Evolutionary conservation across 2,113 vertebrate genomes (phyloP), one percentile per base, ranked within the genome.

Genomic region (Rhinolophus sinicus): DNA sequence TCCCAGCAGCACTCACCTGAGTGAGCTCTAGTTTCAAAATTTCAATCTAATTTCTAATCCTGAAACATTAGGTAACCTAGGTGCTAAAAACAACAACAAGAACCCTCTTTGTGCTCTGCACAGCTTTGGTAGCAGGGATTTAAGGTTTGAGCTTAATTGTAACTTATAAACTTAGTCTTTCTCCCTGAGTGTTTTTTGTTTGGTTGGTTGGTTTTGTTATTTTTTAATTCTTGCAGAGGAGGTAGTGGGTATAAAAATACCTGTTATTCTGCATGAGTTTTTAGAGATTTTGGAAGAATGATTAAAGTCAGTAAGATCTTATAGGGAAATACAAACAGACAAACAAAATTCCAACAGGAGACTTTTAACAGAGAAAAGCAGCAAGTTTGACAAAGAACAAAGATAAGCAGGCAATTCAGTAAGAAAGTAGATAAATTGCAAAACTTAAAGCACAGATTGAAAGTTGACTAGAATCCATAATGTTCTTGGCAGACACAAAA

Each of bases 1-100:
- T 76, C 30, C 19, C 33, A 93, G 44, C 28, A 72, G 28, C 1
- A 18, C 2, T 78, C 38, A 15, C 1, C 26, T 19, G 13, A 28
- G n/a, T 38, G 24, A 83, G 11, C 22, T 60, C 69, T 50, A 35
- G 18, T 30, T 50, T 65, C 60, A 38, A 60, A 82, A 65, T 19
- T 80, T 90, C 86, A 78, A n/a, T 47, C 40, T 73, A 50, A 60
- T 90, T 62, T 95, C 50, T 78, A 85, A 77, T 35, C 82, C 50
- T 3, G 44, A 95, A 85, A 60, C 38, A 38, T 52, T 76, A 64
- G 67, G 40, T 69, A 47, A 47, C 33, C 40, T 62, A 28, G 6
- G 16, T 4, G 7, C 24, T 65, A 38, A 21, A 70, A 86, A 40
- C 28, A 19, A 40, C 28, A 19, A 12, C 50, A 85, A 52, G 87